Conservation (phyloP, 2,797 vertebrate species). For the Schizopygopsis pylzovi region DNA sequence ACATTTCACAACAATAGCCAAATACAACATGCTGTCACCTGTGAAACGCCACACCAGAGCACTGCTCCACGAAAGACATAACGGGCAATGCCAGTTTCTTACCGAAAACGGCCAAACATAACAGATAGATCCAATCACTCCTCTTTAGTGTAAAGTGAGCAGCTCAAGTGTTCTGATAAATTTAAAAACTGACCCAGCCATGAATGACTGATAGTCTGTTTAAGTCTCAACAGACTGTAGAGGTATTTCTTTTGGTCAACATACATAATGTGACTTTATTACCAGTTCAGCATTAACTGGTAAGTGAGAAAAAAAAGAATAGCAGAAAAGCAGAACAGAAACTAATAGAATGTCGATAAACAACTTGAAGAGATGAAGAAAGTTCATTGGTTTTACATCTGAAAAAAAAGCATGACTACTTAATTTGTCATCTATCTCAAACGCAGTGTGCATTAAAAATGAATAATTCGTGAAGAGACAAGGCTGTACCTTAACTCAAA, state of each 20-base stretch:
- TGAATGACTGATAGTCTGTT: slow-evolving; percentile 45
- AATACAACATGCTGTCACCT: slow-evolving; percentile 42
- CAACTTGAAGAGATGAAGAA: neutral
- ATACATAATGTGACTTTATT: slow-evolving; percentile 12
- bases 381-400: slow-evolving; percentile 4
- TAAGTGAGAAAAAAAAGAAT: slow-evolving; percentile 60
- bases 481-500: slow-evolving; percentile 1
- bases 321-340: slow-evolving; percentile 66
- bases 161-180: slow-evolving; percentile 29
- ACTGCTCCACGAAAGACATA: slow-evolving; percentile 38
- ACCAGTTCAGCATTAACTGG: slow-evolving; percentile 34
- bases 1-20: slow-evolving; percentile 50
- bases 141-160: slow-evolving; percentile 47
- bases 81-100: slow-evolving; percentile 31
- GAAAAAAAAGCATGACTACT: slow-evolving; percentile 15
- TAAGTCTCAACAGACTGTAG: slow-evolving; percentile 69
- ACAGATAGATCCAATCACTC: slow-evolving; percentile 42
- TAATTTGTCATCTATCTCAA: slow-evolving; percentile 24
- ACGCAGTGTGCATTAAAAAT: neutral
- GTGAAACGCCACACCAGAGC: slow-evolving; percentile 33
- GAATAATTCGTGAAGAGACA: neutral
- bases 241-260: slow-evolving; percentile 71
- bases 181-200: slow-evolving; percentile 7
- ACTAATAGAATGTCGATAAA: slow-evolving; percentile 40
- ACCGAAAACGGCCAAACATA: slow-evolving; percentile 18